Percentiles rank a stretch among this genome's conserved stretches.
phyloP scores from a whole-genome alignment of 2,888 invertebrate species.

The Philereme vetulata region DNA sequence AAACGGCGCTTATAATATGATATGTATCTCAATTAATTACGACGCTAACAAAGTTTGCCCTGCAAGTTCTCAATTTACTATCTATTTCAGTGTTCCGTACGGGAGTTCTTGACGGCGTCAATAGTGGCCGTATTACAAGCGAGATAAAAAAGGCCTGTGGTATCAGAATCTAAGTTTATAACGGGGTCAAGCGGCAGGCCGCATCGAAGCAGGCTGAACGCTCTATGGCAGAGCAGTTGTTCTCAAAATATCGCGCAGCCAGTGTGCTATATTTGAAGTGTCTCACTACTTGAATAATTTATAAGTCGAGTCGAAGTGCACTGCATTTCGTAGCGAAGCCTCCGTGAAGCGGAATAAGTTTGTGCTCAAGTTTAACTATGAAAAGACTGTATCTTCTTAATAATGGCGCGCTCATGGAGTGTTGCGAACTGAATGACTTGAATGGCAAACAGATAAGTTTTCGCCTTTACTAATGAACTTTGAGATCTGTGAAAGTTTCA shows the following conservation, averaged over 20 bases:
- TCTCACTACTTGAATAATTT: constrained; percentile 81
- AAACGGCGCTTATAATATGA: neutral
- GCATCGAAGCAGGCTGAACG: constrained; percentile 40
- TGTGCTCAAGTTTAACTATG: constrained; percentile 51
- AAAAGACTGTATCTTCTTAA: constrained; percentile 40
- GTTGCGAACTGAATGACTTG: constrained; percentile 23
- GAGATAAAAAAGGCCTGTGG: constrained; percentile 31
- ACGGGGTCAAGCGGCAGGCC: constrained; percentile 56
- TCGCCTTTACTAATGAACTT: constrained; percentile 15
- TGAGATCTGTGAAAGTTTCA: constrained; percentile 3
- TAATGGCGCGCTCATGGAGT: constrained; percentile 25
- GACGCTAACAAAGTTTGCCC: neutral
- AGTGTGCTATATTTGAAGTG: constrained; percentile 78
- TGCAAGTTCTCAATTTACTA: neutral
- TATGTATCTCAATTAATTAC: neutral
- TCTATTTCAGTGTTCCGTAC: neutral
- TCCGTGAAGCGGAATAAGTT: constrained; percentile 57
- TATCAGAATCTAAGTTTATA: constrained; percentile 44
- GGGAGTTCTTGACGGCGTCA: constrained; percentile 10
- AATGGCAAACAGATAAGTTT: constrained; percentile 24
- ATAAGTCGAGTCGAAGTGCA: constrained; percentile 74
- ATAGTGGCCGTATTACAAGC: constrained; percentile 21
- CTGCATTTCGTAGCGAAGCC: constrained; percentile 71
- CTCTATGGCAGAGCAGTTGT: constrained; percentile 54
- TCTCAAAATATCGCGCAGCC: constrained; percentile 75